A percentile compares a stretch with the other conserved stretches of the same genome.
Conservation (phyloP, 1,140 invertebrate species). For the Drosophila aff. region DNA sequence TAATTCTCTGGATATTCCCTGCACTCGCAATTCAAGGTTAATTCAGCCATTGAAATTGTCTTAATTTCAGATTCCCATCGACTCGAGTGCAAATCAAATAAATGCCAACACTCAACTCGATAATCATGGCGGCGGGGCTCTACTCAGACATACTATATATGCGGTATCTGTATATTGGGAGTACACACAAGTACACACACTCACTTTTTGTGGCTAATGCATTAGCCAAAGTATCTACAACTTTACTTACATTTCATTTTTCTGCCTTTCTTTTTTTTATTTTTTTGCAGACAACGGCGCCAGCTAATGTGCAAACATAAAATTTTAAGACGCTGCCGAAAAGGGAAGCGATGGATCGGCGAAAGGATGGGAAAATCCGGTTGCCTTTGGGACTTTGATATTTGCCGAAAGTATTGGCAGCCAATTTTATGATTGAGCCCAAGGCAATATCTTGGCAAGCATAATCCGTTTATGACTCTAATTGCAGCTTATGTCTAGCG, state of each 20-base stretch:
- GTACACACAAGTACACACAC: slow-evolving; percentile 24
- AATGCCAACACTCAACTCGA: slow-evolving; percentile 22
- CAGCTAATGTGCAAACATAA: slow-evolving; percentile 79
- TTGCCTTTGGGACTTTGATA: slow-evolving; percentile 44
- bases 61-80: slow-evolving; percentile 55
- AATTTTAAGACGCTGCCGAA: slow-evolving; percentile 77
- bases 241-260: slow-evolving; percentile 30
- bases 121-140: slow-evolving; percentile 13
- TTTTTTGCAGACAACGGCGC: slow-evolving; percentile 40
- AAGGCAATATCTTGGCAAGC: slow-evolving; percentile 43
- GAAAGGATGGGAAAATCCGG: slow-evolving; percentile 12
- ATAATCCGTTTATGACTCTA: slow-evolving; percentile 81
- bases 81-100: slow-evolving; percentile 44
- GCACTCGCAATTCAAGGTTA: slow-evolving; percentile 62
- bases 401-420: slow-evolving; percentile 57
- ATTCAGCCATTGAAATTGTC: slow-evolving; percentile 52
- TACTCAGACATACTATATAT: slow-evolving; percentile 8
- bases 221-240: slow-evolving; percentile 57
- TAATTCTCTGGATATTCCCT: slow-evolving; percentile 44
- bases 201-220: slow-evolving; percentile 65
- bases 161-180: slow-evolving; percentile 23
- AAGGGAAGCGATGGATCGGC: slow-evolving; percentile 21
- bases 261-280: slow-evolving; percentile 1
- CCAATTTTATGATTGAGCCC: slow-evolving; percentile 60
- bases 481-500: slow-evolving; percentile 75